These are phyloP conservation scores for Bubo blakistoni DNA, from an alignment of 2,113 vertebrate species.

Conservation along the genomic window DNA sequence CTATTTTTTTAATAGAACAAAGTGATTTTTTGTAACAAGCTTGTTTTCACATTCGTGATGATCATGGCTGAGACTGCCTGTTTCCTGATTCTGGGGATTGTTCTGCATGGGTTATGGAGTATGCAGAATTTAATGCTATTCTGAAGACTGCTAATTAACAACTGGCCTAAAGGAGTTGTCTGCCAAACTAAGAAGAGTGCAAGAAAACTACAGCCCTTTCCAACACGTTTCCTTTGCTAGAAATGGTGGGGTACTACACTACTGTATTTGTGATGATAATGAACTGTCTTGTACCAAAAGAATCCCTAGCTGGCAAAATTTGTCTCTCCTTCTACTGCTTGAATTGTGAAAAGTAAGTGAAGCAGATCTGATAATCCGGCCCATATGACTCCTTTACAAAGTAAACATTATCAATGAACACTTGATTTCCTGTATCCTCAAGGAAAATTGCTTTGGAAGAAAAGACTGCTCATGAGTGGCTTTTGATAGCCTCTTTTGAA, in stretches of 20 bases:
- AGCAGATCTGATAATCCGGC: conserved; percentile 5
- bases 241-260: neutral
- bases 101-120: neutral
- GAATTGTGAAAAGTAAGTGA: neutral
- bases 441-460: conserved; percentile 31
- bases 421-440: conserved; percentile 42
- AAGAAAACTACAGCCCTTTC: neutral
- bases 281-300: neutral
- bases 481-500: conserved; percentile 43
- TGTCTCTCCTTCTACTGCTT: neutral
- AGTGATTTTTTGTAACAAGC: neutral
- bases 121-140: neutral
- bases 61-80: neutral
- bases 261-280: neutral
- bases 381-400: neutral
- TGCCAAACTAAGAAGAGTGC: neutral
- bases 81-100: neutral
- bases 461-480: neutral
- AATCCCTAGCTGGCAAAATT: neutral
- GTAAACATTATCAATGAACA: conserved; percentile 24
- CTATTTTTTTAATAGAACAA: neutral
- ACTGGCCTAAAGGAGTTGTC: neutral
- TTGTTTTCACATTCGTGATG: neutral
- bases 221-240: neutral
- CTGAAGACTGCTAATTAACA: neutral